Conservation (phyloP, 2,888 invertebrate species). For the Chydorus sphaericus region DNA sequence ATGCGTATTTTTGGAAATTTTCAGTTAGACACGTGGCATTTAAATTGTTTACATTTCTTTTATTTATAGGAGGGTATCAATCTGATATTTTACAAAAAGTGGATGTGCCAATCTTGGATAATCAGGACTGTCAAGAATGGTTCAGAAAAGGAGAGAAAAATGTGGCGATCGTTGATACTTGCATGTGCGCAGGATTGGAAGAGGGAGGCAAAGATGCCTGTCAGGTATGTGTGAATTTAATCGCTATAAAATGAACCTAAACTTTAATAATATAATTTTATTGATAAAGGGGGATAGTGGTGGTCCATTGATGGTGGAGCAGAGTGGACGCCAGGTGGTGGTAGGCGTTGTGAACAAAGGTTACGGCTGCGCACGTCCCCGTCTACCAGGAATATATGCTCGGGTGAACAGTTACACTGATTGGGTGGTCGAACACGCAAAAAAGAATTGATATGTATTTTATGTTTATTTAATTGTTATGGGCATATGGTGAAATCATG, state of each 20-base stretch:
- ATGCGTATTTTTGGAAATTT: no score
- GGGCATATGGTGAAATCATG: no score
- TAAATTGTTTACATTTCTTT: no score
- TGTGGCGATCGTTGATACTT: conserved; percentile 50
- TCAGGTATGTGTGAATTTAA: no score
- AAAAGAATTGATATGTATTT: no score
- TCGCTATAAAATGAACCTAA: no score
- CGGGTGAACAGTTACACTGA: conserved; percentile 59
- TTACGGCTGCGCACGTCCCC: conserved; percentile 66
- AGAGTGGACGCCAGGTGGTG: conserved; percentile 41
- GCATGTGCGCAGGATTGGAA: conserved; percentile 31
- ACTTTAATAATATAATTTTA: no score
- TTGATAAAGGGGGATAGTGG: conserved; percentile 90
- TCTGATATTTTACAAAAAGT: conserved; percentile 25
- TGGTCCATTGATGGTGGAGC: conserved; percentile 56
- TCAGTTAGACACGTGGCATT: no score
- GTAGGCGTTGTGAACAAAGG: conserved; percentile 76
- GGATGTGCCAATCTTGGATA: conserved; percentile 54
- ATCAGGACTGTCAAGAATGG: conserved; percentile 56
- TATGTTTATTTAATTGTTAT: no score
- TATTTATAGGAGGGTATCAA: conserved; percentile 6
- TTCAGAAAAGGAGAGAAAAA: conserved; percentile 60
- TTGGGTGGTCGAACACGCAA: no score
- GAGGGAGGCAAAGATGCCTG: conserved; percentile 24
- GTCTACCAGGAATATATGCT: conserved; percentile 70